These are phyloP conservation scores for Nibea albiflora DNA, from an alignment of 2,113 vertebrate species.

Conservation along the genomic window DNA sequence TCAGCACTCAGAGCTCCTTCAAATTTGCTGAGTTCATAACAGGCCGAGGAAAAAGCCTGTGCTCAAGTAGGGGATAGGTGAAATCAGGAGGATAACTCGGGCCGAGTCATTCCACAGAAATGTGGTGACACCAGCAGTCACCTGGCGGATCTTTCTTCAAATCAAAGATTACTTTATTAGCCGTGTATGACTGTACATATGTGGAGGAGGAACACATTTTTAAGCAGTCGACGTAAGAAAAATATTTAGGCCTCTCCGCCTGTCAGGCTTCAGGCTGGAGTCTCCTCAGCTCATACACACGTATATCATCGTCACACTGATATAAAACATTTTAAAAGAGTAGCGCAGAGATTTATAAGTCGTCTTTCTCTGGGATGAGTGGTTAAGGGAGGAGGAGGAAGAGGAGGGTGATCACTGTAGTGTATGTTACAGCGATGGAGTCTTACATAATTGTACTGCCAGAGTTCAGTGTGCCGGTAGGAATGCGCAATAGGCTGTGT, in stretches of 20 bases:
- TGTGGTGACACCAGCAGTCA: conserved; percentile 40
- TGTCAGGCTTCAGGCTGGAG: too few species aligned
- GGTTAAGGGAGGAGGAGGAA: not conserved
- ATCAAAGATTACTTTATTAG: conserved; percentile 23
- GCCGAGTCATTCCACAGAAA: conserved; percentile 59
- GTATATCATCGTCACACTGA: not conserved
- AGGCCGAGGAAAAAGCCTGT: conserved; percentile 60
- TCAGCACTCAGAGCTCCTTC: conserved; percentile 23
- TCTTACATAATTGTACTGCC: conserved; percentile 78
- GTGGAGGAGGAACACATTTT: conserved; percentile 25
- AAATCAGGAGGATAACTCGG: conserved; percentile 46
- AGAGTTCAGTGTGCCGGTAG: conserved; percentile 75
- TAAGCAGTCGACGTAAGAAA: conserved; percentile 41
- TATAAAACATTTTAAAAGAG: conserved; percentile 14
- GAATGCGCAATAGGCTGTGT: conserved; percentile 79
- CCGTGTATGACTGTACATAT: conserved; percentile 3
- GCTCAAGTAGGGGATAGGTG: conserved; percentile 66
- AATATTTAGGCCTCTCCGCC: not conserved
- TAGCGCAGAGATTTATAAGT: not conserved
- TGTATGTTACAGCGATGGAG: conserved; percentile 56
- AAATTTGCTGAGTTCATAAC: conserved; percentile 68
- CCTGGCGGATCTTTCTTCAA: conserved; percentile 27
- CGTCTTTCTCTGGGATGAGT: conserved; percentile 11
- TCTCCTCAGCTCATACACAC: not conserved
- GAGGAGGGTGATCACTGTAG: conserved; percentile 30